These are phyloP conservation scores for Cancer borealis DNA, from an alignment of 2,888 invertebrate species.

Conservation along the genomic window DNA sequence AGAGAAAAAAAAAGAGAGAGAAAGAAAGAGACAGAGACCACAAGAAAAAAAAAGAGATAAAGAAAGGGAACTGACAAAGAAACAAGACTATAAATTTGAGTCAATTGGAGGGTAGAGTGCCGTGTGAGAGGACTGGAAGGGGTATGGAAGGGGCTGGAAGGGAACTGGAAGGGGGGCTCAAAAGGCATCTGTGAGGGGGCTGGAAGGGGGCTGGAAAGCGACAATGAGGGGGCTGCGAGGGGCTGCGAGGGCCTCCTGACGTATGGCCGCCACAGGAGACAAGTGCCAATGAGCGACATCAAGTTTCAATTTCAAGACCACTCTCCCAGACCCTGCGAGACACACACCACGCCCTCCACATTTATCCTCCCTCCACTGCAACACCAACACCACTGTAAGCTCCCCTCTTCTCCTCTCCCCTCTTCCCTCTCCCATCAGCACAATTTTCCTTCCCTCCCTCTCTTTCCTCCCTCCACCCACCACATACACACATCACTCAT, in stretches of 20 bases:
- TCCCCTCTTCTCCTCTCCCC: neutral
- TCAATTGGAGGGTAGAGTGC: neutral
- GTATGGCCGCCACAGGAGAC: neutral
- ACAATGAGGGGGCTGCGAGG: neutral
- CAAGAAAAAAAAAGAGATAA: neutral
- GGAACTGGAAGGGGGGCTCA: too few species aligned
- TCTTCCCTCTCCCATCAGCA: neutral
- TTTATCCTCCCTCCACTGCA: neutral
- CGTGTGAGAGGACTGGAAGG: neutral
- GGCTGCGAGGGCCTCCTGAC: neutral
- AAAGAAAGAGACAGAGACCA: neutral
- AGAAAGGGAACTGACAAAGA: neutral
- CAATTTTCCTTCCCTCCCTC: neutral
- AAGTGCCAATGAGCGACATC: constrained; percentile 7
- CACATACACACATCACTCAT: neutral
- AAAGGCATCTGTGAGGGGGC: too few species aligned
- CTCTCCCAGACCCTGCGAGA: neutral
- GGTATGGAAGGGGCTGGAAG: neutral
- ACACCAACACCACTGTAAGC: neutral
- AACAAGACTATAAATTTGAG: neutral
- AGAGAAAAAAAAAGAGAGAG: neutral
- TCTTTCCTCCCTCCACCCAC: neutral
- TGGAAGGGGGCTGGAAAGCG: too few species aligned
- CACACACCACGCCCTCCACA: constrained; percentile 10
- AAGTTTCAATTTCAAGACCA: constrained; percentile 5